A percentile compares a stretch with the other conserved stretches of the same genome.
phyloP scores from a whole-genome alignment of 1,140 invertebrate genomes.

The Sminthurides bifidus region DNA sequence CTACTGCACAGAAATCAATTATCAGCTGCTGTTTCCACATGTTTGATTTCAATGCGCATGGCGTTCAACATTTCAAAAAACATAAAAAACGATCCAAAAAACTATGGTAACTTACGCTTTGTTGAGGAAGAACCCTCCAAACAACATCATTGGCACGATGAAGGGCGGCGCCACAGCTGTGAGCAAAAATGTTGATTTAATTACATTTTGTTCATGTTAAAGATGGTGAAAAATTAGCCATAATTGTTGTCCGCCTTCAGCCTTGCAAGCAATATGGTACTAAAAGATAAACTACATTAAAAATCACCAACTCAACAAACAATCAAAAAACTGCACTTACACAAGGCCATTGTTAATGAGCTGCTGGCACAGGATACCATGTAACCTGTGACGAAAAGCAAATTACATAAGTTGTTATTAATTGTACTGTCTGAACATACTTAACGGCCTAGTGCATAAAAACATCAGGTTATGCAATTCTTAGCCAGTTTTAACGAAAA shows the following conservation, averaged over 20 bases:
- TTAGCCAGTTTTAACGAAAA: too few relatives aligned
- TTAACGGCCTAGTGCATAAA: too few relatives aligned
- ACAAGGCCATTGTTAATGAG: slow-evolving; percentile 5
- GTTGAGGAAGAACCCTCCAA: slow-evolving; percentile 93
- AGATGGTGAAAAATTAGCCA: background rate
- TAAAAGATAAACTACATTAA: background rate
- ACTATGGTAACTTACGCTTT: slow-evolving; percentile 50
- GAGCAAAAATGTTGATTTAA: background rate
- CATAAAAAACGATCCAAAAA: background rate
- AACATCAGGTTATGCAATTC: too few relatives aligned
- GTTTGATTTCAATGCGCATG: background rate
- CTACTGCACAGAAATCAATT: background rate
- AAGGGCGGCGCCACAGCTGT: slow-evolving; percentile 39
- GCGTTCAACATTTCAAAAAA: background rate
- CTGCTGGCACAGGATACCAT: slow-evolving; percentile 8
- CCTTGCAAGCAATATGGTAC: too few relatives aligned
- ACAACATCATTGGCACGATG: slow-evolving; percentile 63
- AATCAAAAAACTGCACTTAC: slow-evolving; percentile 1
- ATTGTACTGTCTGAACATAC: background rate
- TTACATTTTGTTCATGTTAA: background rate
- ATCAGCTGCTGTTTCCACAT: background rate
- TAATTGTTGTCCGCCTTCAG: background rate
- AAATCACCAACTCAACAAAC: background rate
- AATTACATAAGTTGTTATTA: background rate
- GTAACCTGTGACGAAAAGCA: slow-evolving; percentile 11